Base-by-base conservation (phyloP, 2,888 invertebrate genomes). In the Chalcis sispes region DNA sequence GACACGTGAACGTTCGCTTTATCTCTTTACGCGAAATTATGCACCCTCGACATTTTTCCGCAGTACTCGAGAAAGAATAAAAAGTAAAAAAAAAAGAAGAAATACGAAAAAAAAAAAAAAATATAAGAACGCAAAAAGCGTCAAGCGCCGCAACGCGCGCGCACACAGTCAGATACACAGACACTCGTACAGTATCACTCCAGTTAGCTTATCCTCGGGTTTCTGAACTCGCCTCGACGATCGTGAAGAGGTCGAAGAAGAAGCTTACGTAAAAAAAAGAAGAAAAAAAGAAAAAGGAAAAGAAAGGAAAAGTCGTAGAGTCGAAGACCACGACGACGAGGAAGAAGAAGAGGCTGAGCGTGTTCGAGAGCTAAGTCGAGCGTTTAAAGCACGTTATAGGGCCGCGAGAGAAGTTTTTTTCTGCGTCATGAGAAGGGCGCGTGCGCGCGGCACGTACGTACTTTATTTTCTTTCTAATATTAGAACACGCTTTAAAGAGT, bases 341-440 rank as follows among this genome's bases (percentile, higher is more conserved):
- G 27, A 46, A 29, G 36, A 29, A 46, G 46, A 69, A 48, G 36
- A 32, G 10, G 58, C 40, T 13, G 59, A 25, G 66, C 67, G 66
- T 50, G 48, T 61, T 73, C 61, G 52, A 66, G 52, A 52, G 52
- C 20, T 20, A 42, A 42, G 61, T 42, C 42, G 13, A 27, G 42
- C 52, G 25, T 42, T 73, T 67, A 61, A 67, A 67, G 40, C 46
- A n/a, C n/a, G 25, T 61, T 59, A 52, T 67, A 61, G 61, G 52
- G 61, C n/a, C n/a, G 54, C 42, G 15, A 46, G 67, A 72, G 58
- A 58, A 67, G 29, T 67, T 73, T 73, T 69, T 25, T n/a, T n/a
- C n/a, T n/a, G n/a, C n/a, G 13, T 23, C 20, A 15, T 36, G 36
- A 48, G 2, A 25, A 20, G n/a, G n/a, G n/a, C n/a, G n/a, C n/a